Evolutionary conservation across 2,888 invertebrate species (phyloP), one percentile per base, ranked within the genome.

Genomic region (Nemotelus pantherinus): DNA sequence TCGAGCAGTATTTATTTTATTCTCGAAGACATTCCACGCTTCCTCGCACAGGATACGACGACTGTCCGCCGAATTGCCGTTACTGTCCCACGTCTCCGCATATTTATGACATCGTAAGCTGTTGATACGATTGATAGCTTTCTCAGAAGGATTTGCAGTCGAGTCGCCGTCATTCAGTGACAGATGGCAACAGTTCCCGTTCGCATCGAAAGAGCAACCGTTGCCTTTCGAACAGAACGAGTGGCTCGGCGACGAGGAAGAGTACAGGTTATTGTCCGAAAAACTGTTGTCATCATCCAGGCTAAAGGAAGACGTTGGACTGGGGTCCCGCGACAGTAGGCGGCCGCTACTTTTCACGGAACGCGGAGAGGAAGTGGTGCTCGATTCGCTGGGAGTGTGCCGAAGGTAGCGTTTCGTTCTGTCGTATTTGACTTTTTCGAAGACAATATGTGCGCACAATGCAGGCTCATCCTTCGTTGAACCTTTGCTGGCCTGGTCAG

Each of bases 331-430:
- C 3, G 57, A n/a, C 25, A 68, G n/a, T 10, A 77, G 53, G 9
- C 67, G 43, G 3, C 57, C 44, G 44, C 43, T 60, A 25, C 53
- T 67, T 55, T 48, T 43, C 5, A 44, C 48, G 9, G 78, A 78
- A 75, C 78, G 80, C 45, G 80, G 80, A 44, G 82, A 80, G 39
- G 83, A 81, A 77, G 81, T 77, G 60, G 84, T 79, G 72, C 85
- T 86, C 72, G 86, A 84, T 76, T 82, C 85, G 77, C 86, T 85
- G 75, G 86, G 87, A 50, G 87, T 85, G 68, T 86, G 86, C 7
- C 85, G 82, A 3, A 86, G 81, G 78, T 86, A 87, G 65, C 86
- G 84, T 55, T 86, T 84, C 68, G 85, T 85, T 76, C 84, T 83
- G 77, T 84, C 84, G 78, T 84, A 86, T 67, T 84, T 84, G 75